Base-by-base conservation (phyloP, 1,140 invertebrate genomes). In the Patella vulgata region DNA sequence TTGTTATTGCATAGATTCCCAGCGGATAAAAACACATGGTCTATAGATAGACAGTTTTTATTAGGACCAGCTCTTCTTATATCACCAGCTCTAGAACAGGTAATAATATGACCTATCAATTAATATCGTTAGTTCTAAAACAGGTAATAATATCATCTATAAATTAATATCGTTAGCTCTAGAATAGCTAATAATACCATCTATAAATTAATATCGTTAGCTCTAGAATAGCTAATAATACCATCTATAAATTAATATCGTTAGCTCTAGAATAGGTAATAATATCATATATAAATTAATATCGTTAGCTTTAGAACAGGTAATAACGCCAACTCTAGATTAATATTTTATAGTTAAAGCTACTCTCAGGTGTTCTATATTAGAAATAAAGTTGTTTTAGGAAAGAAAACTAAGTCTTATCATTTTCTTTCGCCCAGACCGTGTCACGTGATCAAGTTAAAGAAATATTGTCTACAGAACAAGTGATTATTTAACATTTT, bases 41-140 rank as follows among this genome's bases (percentile, higher is more conserved):
- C 52, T 53, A 72, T 81, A 40, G 66, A 70, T 40, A 65, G 43
- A 12, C 79, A 81, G 40, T 81, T 81, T 66, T 44, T 81, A 14
- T 75, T 70, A 70, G 79, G 79, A 14, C 14, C 67, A 33, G 68
- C 69, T 5, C 52, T 81, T 25, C 36, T 81, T 3, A 70, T 81
- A 27, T 69, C 71, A 21, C 76, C 79, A 25, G 66, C 73, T 39
- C 21, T 81, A 1, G 31, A 73, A n/a, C 46, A 78, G 55, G 75
- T 70, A 52, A 56, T n/a, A 19, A 5, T 63, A 5, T 11, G 3
- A 39, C 25, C 17, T 5, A 39, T 14, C 23, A 14, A n/a, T 21
- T 21, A 28, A 21, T 17, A 28, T 21, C 30, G 4, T 6, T 5
- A 57, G 11, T 21, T 3, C 14, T 46, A 12, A n/a, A 28, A 12